These are phyloP conservation scores for Brenthis ino DNA, from an alignment of 2,888 invertebrate genomes.

Conservation along the genomic window DNA sequence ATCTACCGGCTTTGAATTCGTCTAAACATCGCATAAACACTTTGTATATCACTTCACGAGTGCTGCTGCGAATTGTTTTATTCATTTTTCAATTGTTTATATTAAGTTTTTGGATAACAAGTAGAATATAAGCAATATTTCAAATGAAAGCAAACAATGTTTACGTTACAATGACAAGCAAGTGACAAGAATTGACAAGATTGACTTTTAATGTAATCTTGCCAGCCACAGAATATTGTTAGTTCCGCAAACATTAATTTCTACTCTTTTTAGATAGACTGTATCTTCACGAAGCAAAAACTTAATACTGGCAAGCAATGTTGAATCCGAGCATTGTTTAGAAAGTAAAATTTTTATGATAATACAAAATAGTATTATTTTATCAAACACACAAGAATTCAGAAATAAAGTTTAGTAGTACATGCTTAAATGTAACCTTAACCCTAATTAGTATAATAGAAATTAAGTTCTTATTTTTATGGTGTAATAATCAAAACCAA, in stretches of 20 bases:
- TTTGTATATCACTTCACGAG: not conserved
- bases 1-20: slow-evolving; percentile 1
- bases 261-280: not conserved
- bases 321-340: no score
- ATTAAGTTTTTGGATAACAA: not conserved
- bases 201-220: not conserved
- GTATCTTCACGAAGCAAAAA: no score
- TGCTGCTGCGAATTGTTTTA: not conserved
- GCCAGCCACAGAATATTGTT: slow-evolving; percentile 2
- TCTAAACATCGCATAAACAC: slow-evolving; percentile 1
- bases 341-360: no score
- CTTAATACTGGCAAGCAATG: no score
- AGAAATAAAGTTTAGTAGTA: no score
- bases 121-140: not conserved
- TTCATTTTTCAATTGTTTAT: not conserved
- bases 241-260: slow-evolving; percentile 2
- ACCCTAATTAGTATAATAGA: no score
- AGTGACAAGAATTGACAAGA: not conserved
- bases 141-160: not conserved
- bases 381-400: no score
- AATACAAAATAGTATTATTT: no score
- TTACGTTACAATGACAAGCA: not conserved
- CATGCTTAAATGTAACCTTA: no score
- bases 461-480: no score
- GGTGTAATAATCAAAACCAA: no score